Conservation (phyloP, 2,797 vertebrate species). For the Oreochromis mossambicus region DNA sequence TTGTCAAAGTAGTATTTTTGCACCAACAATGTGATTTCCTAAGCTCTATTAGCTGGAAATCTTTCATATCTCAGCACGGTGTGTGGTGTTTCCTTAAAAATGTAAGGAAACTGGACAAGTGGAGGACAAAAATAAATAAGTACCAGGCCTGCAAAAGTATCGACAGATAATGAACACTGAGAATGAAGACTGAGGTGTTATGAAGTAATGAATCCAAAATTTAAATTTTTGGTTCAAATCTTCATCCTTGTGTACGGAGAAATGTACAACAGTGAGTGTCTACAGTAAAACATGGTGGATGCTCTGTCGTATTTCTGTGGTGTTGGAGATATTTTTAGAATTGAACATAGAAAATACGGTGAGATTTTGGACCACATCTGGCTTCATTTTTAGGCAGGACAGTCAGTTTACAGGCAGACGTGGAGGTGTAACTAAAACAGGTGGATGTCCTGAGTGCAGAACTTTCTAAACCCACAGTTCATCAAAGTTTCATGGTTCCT, state of each 20-base stretch:
- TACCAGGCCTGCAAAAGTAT: neutral
- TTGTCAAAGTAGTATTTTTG: neutral
- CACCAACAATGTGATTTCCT: neutral
- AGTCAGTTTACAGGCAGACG: neutral
- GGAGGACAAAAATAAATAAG: neutral
- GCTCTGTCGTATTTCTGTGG: neutral
- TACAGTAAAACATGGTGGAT: neutral
- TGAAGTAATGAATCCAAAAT: neutral
- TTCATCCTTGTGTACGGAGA: neutral
- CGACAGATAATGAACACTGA: neutral
- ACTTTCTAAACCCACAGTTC: neutral
- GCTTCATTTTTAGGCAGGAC: neutral
- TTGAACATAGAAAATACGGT: neutral
- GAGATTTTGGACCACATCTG: neutral
- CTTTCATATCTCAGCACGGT: neutral
- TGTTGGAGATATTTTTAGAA: neutral
- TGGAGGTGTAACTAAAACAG: neutral
- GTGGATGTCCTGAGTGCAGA: neutral
- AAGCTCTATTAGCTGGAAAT: neutral
- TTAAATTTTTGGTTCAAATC: accelerated
- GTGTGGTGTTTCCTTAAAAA: neutral
- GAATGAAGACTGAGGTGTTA: neutral
- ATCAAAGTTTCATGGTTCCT: neutral
- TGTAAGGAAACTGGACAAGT: neutral
- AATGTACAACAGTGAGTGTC: neutral